phyloP scores from a whole-genome alignment of 2,888 invertebrate species.

The Syritta pipiens region DNA sequence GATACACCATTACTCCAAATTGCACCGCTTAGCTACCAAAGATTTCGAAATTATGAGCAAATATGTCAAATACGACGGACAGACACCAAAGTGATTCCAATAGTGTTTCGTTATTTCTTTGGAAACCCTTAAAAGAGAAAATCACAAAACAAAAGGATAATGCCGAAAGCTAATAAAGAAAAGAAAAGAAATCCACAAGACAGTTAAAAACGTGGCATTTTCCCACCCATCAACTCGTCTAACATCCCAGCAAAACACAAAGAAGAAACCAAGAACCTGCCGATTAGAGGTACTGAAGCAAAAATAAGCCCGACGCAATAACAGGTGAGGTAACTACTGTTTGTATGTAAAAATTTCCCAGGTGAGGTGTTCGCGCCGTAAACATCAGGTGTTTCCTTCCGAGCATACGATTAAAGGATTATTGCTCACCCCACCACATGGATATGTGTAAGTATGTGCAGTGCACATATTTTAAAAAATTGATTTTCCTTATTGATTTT shows the following conservation, averaged over 20 bases:
- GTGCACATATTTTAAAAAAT: constrained; percentile 19
- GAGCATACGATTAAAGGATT: constrained; percentile 13
- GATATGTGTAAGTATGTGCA: background rate
- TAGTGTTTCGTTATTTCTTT: too few species aligned
- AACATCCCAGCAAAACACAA: background rate
- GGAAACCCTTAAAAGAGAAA: too few species aligned
- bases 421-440: background rate
- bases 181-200: too few species aligned
- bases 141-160: too few species aligned
- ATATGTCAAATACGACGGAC: too few species aligned
- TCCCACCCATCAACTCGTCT: constrained; percentile 3
- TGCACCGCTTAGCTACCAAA: too few species aligned
- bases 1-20: too few species aligned
- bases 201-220: too few species aligned
- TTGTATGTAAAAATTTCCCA: constrained; percentile 21
- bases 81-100: too few species aligned
- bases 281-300: constrained; percentile 12
- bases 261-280: background rate
- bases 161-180: too few species aligned
- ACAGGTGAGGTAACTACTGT: constrained; percentile 36
- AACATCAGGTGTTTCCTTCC: constrained; percentile 16
- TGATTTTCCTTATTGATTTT: constrained; percentile 36
- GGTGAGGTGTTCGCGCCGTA: background rate
- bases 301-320: constrained; percentile 38
- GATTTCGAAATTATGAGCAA: too few species aligned